Evolutionary conservation across 2,797 vertebrate genomes (phyloP), one percentile per base, ranked within the genome.

Genomic region (Denticeps clupeoides): DNA sequence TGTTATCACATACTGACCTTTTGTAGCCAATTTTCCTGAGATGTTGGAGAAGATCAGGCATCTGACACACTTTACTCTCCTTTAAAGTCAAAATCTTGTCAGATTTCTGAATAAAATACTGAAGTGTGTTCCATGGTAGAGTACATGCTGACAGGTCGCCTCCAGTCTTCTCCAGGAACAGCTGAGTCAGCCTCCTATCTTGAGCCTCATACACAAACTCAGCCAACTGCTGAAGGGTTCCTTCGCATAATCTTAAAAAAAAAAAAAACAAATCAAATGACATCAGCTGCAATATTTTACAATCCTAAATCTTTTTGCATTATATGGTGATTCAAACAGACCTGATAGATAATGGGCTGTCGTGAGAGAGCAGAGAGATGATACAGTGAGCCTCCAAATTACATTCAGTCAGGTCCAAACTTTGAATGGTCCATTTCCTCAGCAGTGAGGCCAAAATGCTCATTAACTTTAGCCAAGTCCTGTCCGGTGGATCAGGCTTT

Each of bases 121-220:
- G 46, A 49, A 62, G 45, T 15, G 58, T 31, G 3, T 52, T 29
- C 60, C 60, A 66, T n/a, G 47, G 38, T 35, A 55, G 44, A 15
- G 18, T 47, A 31, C 31, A 58, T 29, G 28, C 15, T 26, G 50
- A 49, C 11, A 66, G 53, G 23, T 66, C 51, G 9, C 51, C 33
- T 26, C 21, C 18, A 35, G 25, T 25, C 47, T 47, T 60, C 38
- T 58, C 54, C 48, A 66, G 45, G 28, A 66, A 60, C n/a, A 22
- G 16, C 31, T 28, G 26, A 18, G 55, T 53, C 16, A 66, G 41
- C 22, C 44, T 11, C 24, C 37, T 27, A 29, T 66, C 51, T 25
- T 53, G 48, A 32, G 26, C 24, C 33, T 55, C 41, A 55, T 18
- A 58, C 8, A 66, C 57, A 32, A 31, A 16, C 41, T 49, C 44